These are phyloP conservation scores for Paramormyrops kingsleyae DNA, from an alignment of 2,113 vertebrate species.

Conservation along the genomic window DNA sequence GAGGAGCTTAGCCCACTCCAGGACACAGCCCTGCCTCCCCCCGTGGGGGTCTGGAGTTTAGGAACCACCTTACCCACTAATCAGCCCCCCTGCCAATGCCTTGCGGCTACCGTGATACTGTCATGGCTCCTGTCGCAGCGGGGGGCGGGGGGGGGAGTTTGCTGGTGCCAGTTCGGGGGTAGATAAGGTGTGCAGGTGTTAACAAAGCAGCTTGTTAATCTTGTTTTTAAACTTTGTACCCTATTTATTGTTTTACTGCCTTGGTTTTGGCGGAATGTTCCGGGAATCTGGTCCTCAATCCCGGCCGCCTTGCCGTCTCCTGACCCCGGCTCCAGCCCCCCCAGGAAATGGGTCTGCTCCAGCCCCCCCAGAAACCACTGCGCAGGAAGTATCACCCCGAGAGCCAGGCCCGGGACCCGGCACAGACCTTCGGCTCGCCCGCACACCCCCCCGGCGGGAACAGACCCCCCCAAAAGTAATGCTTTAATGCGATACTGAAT, in stretches of 20 bases:
- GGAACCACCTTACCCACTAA: background rate
- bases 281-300: background rate
- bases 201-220: background rate
- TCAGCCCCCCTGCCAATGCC: background rate
- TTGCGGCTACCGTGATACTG: background rate
- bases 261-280: background rate
- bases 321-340: background rate
- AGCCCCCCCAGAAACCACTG: conserved; percentile 79
- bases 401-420: conserved; percentile 63
- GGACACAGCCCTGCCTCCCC: background rate
- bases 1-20: background rate
- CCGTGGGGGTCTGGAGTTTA: background rate
- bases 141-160: background rate
- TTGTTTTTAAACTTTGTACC: background rate
- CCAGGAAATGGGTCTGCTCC: conserved; percentile 73
- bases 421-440: conserved; percentile 12
- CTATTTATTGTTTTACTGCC: background rate
- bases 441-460: conserved; percentile 54
- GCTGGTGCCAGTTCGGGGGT: background rate
- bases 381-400: conserved; percentile 80
- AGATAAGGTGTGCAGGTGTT: background rate
- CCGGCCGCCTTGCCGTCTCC: background rate
- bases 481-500: background rate
- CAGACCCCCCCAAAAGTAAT: conserved; percentile 78
- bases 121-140: background rate